Evolutionary conservation across 2,888 invertebrate species (phyloP).

Genomic region (Volucella inflata): DNA sequence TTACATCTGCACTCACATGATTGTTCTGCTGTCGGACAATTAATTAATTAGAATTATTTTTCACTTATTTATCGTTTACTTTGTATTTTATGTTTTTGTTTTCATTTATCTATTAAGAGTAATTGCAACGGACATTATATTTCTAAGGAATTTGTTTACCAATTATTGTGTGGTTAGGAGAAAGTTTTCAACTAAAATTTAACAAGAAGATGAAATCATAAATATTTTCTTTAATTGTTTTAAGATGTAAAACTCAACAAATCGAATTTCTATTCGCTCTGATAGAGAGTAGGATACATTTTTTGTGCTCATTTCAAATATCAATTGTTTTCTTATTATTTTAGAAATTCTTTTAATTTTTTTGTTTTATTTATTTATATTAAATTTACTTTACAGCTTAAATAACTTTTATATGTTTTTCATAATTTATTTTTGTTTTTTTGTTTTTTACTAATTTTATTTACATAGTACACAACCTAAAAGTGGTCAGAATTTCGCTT

Average conservation of each 20-base stretch:
- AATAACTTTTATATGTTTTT: conserved; percentile 5
- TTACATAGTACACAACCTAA: conserved; percentile 74
- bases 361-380: not conserved
- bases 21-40: conserved; percentile 76
- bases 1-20: conserved; percentile 74
- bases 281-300: conserved; percentile 75
- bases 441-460: conserved; percentile 56
- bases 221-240: conserved; percentile 16
- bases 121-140: conserved; percentile 55
- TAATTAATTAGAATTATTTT: conserved; percentile 69
- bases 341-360: conserved; percentile 29
- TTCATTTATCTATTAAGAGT: conserved; percentile 5
- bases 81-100: conserved; percentile 19
- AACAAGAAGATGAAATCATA: conserved; percentile 52
- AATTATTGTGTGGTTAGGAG: conserved; percentile 39
- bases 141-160: conserved; percentile 36
- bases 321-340: conserved; percentile 57
- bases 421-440: conserved; percentile 29
- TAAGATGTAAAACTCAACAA: conserved; percentile 59
- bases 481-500: conserved; percentile 73
- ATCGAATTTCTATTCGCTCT: conserved; percentile 74
- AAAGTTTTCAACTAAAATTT: conserved; percentile 29
- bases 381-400: conserved; percentile 46
- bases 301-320: conserved; percentile 71
- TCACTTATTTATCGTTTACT: conserved; percentile 17